Evolutionary conservation across 2,888 invertebrate genomes (phyloP).

Genomic region (Dorcus parallelipipedus): DNA sequence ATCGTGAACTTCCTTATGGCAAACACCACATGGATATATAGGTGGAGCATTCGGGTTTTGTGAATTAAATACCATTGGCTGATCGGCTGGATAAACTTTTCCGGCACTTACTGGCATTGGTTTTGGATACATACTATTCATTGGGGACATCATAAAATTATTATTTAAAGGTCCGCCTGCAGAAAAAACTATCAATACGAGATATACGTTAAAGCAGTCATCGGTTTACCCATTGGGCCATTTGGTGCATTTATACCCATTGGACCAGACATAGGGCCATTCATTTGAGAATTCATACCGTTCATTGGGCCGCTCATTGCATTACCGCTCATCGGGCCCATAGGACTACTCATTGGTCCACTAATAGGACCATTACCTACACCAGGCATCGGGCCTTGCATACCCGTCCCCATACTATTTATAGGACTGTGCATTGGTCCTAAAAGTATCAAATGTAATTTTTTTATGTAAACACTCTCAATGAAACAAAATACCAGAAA

Average conservation of each 20-base stretch:
- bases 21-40: constrained; percentile 95
- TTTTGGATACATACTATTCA: constrained; percentile 66
- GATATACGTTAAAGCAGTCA: background rate
- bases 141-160: constrained; percentile 49
- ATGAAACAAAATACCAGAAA: constrained; percentile 47
- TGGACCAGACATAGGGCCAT: constrained; percentile 31
- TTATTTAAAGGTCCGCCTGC: constrained; percentile 51
- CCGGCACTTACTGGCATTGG: constrained; percentile 91
- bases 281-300: constrained; percentile 33
- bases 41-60: constrained; percentile 98
- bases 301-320: constrained; percentile 41
- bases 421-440: constrained; percentile 60
- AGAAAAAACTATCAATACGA: constrained; percentile 7
- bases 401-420: constrained; percentile 60
- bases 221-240: constrained; percentile 36
- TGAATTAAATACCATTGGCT: constrained; percentile 96
- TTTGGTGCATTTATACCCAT: constrained; percentile 34
- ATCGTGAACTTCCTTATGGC: constrained; percentile 97
- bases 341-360: constrained; percentile 61
- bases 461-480: background rate
- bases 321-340: constrained; percentile 63
- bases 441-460: constrained; percentile 29
- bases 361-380: constrained; percentile 66
- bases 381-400: constrained; percentile 41
- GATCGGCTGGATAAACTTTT: constrained; percentile 91